Evolutionary conservation across 2,113 vertebrate genomes (phyloP), one percentile per base, ranked within the genome.

Genomic region (Trachemys scripta): DNA sequence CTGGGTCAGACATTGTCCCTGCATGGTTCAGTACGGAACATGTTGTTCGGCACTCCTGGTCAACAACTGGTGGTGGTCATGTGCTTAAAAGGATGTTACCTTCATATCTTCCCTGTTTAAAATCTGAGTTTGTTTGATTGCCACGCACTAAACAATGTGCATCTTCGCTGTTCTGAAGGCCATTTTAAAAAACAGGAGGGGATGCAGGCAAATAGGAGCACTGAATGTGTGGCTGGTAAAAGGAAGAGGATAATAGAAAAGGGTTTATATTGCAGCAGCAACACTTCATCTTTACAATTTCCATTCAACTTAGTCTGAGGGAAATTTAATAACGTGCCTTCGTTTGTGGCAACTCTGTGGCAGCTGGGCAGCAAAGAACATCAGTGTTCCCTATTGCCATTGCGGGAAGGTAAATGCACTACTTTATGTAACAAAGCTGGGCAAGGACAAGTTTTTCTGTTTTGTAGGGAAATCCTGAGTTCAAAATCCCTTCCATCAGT

Each of bases 21-120:
- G 3, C 17, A 45, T 14, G 54, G 83, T 27, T 17, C 0, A 47
- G 10, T 31, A 20, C 3, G 10, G 19, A 47, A 24, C 57, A 75
- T 87, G 88, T 27, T 85, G 84, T 29, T 54, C 57, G 53, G 81
- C 57, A 38, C 87, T 90, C 20, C 24, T 10, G 78, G 29, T 35
- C 42, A 87, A 45, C 1, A 31, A 0, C 13, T 82, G 19, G 29
- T 80, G 57, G 57, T 72, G 69, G 3, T 7, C 1, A 0, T 29
- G 13, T 76, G 22, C 22, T 6, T 38, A 78, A 53, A 76, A 17
- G 3, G 20, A 78, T 20, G 20, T 78, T 47, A 8, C 65, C 65
- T 22, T n/a, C 65, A 19, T 76, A 76, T 45, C 22, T 42, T 13
- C 38, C 72, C 19, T n/a, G 65, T 38, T 38, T 29, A 59, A 59